Evolutionary conservation across 2,888 invertebrate species (phyloP).

Genomic region (Monochamus alternatus): DNA sequence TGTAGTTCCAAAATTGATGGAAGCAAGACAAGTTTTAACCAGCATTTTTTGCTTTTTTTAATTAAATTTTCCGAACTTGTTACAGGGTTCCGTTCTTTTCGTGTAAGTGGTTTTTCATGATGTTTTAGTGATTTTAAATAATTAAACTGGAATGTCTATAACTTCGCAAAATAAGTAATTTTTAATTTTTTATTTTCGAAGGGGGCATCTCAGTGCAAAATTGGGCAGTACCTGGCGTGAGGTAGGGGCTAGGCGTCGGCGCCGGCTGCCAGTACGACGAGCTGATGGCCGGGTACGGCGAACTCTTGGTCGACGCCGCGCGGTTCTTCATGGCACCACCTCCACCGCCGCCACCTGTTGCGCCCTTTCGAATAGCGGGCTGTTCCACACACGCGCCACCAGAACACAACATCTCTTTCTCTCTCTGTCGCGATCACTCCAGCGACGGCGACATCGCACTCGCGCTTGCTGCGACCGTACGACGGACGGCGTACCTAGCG

Average conservation of each 20-base stretch:
- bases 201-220: too few relatives aligned
- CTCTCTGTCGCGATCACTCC: neutral
- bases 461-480: slow-evolving; percentile 45
- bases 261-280: slow-evolving; percentile 90
- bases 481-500: slow-evolving; percentile 58
- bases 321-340: slow-evolving; percentile 68
- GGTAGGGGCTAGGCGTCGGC: slow-evolving; percentile 85
- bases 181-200: too few relatives aligned
- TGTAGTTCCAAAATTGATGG: too few relatives aligned
- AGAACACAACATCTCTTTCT: slow-evolving; percentile 34
- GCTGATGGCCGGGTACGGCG: slow-evolving; percentile 83
- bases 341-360: slow-evolving; percentile 12
- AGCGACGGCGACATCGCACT: slow-evolving; percentile 37
- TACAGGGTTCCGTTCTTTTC: too few relatives aligned
- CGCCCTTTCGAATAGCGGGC: slow-evolving; percentile 21
- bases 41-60: too few relatives aligned
- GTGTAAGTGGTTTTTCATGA: too few relatives aligned
- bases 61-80: too few relatives aligned
- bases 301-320: slow-evolving; percentile 48
- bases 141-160: too few relatives aligned
- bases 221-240: slow-evolving; percentile 82
- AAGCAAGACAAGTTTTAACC: too few relatives aligned
- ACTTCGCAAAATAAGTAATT: too few relatives aligned
- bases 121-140: too few relatives aligned
- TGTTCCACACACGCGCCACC: slow-evolving; percentile 41